A percentile compares a stretch with the other conserved stretches of the same genome.
Conservation (phyloP, 2,888 invertebrate genomes). For the Caenorhabditis macrosperma region DNA sequence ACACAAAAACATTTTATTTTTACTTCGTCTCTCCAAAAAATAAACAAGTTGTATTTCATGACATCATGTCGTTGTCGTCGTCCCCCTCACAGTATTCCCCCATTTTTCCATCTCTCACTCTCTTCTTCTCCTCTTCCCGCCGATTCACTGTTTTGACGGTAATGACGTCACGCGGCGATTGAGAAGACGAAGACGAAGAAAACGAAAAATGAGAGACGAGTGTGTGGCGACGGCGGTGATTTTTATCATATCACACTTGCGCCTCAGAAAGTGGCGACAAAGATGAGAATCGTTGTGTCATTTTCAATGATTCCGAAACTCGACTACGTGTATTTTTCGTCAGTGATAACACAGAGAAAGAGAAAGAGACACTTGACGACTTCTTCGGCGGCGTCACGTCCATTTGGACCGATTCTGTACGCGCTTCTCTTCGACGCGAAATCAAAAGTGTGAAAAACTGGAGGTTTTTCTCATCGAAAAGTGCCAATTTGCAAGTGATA, state of each 20-base stretch:
- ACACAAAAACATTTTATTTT: background rate
- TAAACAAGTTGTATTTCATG: conserved; percentile 5
- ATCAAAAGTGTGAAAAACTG: background rate
- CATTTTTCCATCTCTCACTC: no score
- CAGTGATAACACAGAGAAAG: background rate
- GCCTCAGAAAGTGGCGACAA: conserved; percentile 40
- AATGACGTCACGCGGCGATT: background rate
- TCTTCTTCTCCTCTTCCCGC: no score
- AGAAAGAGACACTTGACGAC: background rate
- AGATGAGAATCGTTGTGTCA: conserved; percentile 20
- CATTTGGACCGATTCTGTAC: conserved; percentile 4
- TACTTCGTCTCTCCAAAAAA: background rate
- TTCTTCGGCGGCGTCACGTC: background rate
- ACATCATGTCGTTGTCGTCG: background rate
- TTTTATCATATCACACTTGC: conserved; percentile 46
- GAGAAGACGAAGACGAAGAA: background rate
- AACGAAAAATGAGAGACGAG: no score
- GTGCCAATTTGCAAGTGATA: background rate
- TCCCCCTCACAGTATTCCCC: background rate
- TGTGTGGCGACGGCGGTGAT: background rate
- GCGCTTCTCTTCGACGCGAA: background rate
- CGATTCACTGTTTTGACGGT: background rate
- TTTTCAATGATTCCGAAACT: conserved; percentile 8
- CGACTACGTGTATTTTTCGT: conserved; percentile 8
- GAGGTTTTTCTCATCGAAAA: background rate